A percentile compares a stretch with the other conserved stretches of the same genome.
Conservation (phyloP, 2,888 invertebrate genomes). For the Syritta pipiens region DNA sequence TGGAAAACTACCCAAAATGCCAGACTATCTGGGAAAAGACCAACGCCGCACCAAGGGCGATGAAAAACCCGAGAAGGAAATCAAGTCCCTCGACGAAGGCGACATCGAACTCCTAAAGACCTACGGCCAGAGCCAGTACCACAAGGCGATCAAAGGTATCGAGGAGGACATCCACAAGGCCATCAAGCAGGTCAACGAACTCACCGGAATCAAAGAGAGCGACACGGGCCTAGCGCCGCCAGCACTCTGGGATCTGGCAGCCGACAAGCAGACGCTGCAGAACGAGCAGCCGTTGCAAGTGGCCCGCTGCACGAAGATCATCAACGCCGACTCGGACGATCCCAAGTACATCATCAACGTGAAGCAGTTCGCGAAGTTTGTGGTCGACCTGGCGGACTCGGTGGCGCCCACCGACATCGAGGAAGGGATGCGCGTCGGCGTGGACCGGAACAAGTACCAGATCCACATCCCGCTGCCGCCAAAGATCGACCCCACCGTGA, state of each 20-base stretch:
- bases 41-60: slow-evolving; percentile 94
- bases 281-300: slow-evolving; percentile 98
- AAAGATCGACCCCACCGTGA: slow-evolving; percentile 99
- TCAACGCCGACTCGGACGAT: slow-evolving; percentile 97
- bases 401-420: slow-evolving; percentile 99
- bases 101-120: slow-evolving; percentile 98
- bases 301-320: slow-evolving; percentile 99
- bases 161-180: slow-evolving; percentile 98
- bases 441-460: slow-evolving; percentile 99
- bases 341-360: slow-evolving; percentile 99
- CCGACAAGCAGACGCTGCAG: slow-evolving; percentile 98
- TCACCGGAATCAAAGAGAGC: slow-evolving; percentile 98
- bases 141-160: slow-evolving; percentile 94
- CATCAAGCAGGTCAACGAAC: slow-evolving; percentile 95
- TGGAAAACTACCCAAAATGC: slow-evolving; percentile 84
- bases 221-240: slow-evolving; percentile 99
- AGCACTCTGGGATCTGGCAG: slow-evolving; percentile 99
- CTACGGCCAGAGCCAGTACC: slow-evolving; percentile 99
- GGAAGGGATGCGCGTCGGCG: slow-evolving; percentile 98
- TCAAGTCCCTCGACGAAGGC: slow-evolving; percentile 96
- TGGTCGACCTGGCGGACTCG: slow-evolving; percentile 97
- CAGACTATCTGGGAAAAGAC: slow-evolving; percentile 98
- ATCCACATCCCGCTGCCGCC: slow-evolving; percentile 99
- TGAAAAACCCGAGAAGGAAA: slow-evolving; percentile 90
- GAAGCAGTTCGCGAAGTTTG: slow-evolving; percentile 99